Evolutionary conservation across 2,113 vertebrate genomes (phyloP).

Genomic region (Rhinopomastus cyanomelas): DNA sequence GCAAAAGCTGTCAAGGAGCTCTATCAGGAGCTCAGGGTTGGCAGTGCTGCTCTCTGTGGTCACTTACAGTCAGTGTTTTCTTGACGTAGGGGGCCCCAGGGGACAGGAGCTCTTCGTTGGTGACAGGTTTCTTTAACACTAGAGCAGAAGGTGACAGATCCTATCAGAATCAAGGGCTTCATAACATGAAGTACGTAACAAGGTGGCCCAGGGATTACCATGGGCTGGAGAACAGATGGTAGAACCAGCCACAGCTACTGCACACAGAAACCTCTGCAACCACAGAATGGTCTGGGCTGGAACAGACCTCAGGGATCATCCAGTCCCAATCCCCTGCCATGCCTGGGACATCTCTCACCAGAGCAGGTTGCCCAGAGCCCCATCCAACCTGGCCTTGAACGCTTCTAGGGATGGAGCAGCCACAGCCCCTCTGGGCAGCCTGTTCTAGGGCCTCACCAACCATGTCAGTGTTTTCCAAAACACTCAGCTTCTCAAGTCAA

Average conservation of each 20-base stretch:
- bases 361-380: no score
- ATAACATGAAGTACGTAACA: neutral
- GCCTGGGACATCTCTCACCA: no score
- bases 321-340: no score
- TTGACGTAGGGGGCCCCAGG: constrained; percentile 82
- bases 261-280: neutral
- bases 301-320: no score
- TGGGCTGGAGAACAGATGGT: neutral
- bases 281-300: no score
- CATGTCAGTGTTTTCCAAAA: neutral
- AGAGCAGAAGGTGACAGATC: constrained; percentile 38
- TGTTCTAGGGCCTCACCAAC: neutral
- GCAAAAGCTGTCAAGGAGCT: neutral
- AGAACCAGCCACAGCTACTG: neutral
- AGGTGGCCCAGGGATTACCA: neutral
- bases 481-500: neutral
- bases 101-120: constrained; percentile 82
- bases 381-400: no score
- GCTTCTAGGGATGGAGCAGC: no score
- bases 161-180: constrained; percentile 26
- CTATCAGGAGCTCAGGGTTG: neutral
- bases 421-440: no score
- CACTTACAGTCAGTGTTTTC: constrained; percentile 82
- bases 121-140: constrained; percentile 81
- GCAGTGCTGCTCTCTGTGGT: neutral